Conservation (phyloP, 2,113 vertebrate species). For the Uria lomvia region DNA sequence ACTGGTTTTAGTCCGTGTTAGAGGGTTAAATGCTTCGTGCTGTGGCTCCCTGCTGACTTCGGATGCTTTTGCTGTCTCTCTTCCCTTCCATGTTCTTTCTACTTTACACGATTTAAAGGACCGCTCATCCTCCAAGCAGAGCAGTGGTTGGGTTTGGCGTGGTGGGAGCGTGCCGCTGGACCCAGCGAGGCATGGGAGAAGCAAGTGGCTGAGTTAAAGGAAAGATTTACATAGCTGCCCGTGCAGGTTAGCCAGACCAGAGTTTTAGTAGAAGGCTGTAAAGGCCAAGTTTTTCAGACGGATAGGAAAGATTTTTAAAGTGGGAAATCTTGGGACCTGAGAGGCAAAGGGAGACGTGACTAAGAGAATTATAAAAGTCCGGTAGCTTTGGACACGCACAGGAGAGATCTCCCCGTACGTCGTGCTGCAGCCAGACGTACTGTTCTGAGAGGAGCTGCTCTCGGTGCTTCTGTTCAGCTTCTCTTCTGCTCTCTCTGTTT, state of each 20-base stretch:
- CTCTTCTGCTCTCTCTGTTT: background rate
- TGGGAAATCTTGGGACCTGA: background rate
- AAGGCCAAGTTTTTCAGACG: background rate
- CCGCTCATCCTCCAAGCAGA: accelerated
- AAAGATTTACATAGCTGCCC: background rate
- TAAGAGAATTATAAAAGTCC: background rate
- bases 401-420: background rate
- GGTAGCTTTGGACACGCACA: background rate
- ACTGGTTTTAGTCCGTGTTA: background rate
- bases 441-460: background rate
- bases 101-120: accelerated
- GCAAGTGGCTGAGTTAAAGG: background rate
- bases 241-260: background rate
- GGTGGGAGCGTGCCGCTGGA: accelerated
- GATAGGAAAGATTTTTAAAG: background rate
- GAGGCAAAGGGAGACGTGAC: background rate
- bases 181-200: background rate
- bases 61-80: background rate
- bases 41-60: accelerated
- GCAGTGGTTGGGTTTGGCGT: background rate
- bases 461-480: background rate
- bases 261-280: background rate
- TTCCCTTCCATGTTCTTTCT: background rate
- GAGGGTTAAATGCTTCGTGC: background rate
- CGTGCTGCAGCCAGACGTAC: accelerated